Evolutionary conservation across 2,888 invertebrate species (phyloP).

Genomic region (Lysandra bellargus): DNA sequence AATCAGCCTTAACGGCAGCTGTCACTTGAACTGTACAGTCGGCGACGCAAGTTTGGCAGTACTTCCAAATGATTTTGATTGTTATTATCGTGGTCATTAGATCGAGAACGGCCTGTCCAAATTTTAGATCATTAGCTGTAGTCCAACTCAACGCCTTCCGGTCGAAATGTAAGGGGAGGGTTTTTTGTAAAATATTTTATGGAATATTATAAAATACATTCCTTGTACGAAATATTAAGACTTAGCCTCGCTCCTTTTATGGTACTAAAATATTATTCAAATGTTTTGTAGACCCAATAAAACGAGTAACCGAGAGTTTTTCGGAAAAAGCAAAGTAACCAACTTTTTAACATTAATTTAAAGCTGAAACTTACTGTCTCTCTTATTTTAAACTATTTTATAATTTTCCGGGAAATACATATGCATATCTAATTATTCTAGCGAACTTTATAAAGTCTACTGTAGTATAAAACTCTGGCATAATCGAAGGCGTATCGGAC

Average conservation of each 20-base stretch:
- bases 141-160: constrained; percentile 24
- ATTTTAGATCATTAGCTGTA: constrained; percentile 24
- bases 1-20: constrained; percentile 55
- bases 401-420: no score
- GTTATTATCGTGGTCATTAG: constrained; percentile 9
- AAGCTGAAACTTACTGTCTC: no score
- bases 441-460: neutral
- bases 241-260: neutral
- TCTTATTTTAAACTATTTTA: no score
- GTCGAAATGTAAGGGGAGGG: constrained; percentile 30
- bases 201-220: constrained; percentile 31
- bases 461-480: constrained; percentile 42
- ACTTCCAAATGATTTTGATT: constrained; percentile 30
- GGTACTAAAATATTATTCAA: neutral
- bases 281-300: neutral
- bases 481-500: constrained; percentile 52
- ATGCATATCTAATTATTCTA: no score
- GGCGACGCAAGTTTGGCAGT: constrained; percentile 36
- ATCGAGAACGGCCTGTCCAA: constrained; percentile 9
- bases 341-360: no score
- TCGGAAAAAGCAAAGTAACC: no score
- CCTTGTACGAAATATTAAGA: constrained; percentile 16
- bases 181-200: constrained; percentile 30
- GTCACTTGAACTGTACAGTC: constrained; percentile 46
- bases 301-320: no score